Evolutionary conservation across 2,888 invertebrate species (phyloP).

Genomic region (Creontiades dilutus): DNA sequence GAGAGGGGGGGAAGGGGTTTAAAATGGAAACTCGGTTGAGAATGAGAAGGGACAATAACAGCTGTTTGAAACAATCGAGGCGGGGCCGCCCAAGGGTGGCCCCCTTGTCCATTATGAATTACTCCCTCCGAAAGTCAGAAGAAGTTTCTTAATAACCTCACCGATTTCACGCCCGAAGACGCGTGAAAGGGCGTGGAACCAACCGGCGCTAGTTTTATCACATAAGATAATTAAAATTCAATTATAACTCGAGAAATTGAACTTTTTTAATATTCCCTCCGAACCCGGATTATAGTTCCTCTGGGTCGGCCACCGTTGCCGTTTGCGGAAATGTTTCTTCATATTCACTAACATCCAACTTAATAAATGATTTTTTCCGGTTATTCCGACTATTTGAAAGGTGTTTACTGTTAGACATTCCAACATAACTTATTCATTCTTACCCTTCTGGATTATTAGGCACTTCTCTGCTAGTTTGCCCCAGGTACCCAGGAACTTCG

Average conservation of each 20-base stretch:
- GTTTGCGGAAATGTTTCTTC: background rate
- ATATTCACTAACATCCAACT: background rate
- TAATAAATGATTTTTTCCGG: no score
- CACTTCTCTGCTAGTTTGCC: no score
- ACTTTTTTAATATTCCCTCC: constrained; percentile 46
- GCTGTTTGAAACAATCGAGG: constrained; percentile 31
- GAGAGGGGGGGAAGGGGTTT: background rate
- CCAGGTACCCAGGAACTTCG: no score
- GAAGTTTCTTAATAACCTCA: constrained; percentile 51
- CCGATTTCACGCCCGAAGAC: constrained; percentile 34
- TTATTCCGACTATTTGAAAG: no score
- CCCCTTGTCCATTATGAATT: constrained; percentile 39
- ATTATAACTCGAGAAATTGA: background rate
- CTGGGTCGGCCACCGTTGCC: background rate
- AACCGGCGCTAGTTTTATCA: background rate
- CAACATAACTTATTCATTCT: no score
- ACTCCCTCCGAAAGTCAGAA: background rate
- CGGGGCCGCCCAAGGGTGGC: background rate
- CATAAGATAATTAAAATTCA: constrained; percentile 29
- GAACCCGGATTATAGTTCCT: background rate
- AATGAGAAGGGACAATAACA: constrained; percentile 35
- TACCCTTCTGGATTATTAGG: no score
- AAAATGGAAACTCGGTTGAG: constrained; percentile 32
- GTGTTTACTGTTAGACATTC: no score
- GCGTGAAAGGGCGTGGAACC: background rate